A percentile compares a stretch with the other conserved stretches of the same genome.
phyloP scores from a whole-genome alignment of 64 coral and sea anemone genomes.

The Platygyra sinensis region DNA sequence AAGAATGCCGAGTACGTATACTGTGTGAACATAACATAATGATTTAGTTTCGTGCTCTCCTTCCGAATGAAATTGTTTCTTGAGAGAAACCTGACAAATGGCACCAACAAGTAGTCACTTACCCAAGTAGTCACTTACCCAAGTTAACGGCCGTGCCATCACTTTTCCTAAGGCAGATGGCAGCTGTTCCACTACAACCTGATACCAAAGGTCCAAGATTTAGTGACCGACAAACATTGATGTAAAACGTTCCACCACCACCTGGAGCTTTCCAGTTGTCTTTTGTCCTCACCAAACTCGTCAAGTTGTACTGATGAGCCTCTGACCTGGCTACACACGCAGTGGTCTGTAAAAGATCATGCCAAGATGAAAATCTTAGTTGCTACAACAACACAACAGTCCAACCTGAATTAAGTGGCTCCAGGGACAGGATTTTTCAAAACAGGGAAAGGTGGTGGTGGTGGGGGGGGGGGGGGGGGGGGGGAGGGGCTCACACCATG shows the following conservation, averaged over 20 bases:
- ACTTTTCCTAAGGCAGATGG: conserved; percentile 47
- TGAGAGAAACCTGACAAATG: too few species aligned
- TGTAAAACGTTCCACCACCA: conserved; percentile 60
- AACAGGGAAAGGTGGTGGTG: too few species aligned
- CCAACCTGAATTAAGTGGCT: too few species aligned
- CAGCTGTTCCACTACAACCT: conserved; percentile 63
- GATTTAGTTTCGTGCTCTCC: too few species aligned
- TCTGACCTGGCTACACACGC: conserved; percentile 74
- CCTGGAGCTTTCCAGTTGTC: conserved; percentile 73
- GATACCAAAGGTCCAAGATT: conserved; percentile 48
- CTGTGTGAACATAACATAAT: too few species aligned
- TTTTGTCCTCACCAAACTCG: conserved; percentile 70
- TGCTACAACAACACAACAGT: too few species aligned
- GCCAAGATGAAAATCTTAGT: background rate
- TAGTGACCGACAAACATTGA: conserved; percentile 80
- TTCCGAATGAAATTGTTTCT: too few species aligned
- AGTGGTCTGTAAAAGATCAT: conserved; percentile 36
- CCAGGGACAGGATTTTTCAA: too few species aligned
- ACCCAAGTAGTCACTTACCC: conserved; percentile 76
- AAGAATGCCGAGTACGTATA: too few species aligned
- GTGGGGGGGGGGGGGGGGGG: too few species aligned
- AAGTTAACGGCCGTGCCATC: conserved; percentile 44
- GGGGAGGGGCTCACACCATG: too few species aligned
- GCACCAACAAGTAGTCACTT: background rate
- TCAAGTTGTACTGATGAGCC: conserved; percentile 76